Evolutionary conservation across 1,140 invertebrate genomes (phyloP).

Genomic region (Drosophila varians): DNA sequence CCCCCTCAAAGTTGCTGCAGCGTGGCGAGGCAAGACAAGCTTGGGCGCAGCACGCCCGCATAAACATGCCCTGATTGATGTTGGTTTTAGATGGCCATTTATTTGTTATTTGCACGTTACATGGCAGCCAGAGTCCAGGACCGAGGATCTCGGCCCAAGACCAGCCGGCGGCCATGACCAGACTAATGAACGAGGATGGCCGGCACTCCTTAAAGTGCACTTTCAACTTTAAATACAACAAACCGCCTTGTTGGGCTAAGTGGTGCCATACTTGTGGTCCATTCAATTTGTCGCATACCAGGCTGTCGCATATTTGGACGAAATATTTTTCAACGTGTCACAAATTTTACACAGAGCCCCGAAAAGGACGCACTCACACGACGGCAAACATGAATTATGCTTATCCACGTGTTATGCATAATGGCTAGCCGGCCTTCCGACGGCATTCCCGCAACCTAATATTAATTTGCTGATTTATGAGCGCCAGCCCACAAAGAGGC

Average conservation of each 20-base stretch:
- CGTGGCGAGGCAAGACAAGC: not conserved
- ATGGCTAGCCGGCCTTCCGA: conserved; percentile 39
- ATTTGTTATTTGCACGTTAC: conserved; percentile 63
- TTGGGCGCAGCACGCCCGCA: conserved; percentile 36
- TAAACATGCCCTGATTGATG: conserved; percentile 72
- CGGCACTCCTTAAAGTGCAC: conserved; percentile 31
- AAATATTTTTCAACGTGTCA: conserved; percentile 56
- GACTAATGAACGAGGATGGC: conserved; percentile 21
- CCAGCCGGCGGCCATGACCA: conserved; percentile 6
- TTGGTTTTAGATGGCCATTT: conserved; percentile 62
- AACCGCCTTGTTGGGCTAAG: not conserved
- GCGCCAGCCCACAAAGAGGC: conserved; percentile 43
- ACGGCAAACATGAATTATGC: conserved; percentile 54
- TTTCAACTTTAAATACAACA: conserved; percentile 15
- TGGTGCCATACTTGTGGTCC: conserved; percentile 10
- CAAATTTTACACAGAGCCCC: conserved; percentile 29
- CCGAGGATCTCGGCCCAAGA: not conserved
- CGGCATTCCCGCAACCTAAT: conserved; percentile 48
- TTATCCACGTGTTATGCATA: conserved; percentile 54
- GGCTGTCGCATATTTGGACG: conserved; percentile 33
- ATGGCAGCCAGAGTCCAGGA: conserved; percentile 19
- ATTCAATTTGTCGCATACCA: conserved; percentile 33
- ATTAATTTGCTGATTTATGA: conserved; percentile 79
- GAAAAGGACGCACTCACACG: not conserved
- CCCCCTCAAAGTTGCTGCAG: not conserved